Conservation (phyloP, 2,888 invertebrate genomes). For the Drosophila limbata region DNA sequence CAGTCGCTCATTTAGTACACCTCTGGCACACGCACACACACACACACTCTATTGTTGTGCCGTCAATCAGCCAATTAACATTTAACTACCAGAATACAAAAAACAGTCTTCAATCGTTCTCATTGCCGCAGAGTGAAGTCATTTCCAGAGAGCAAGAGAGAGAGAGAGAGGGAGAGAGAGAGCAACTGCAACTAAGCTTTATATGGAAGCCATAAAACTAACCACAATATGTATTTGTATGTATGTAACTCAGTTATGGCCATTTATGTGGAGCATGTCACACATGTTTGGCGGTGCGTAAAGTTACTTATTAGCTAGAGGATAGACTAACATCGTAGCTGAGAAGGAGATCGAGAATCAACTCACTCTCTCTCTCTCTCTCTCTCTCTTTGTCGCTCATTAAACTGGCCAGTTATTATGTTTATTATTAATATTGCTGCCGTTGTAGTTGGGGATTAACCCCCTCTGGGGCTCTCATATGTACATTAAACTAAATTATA, state of each 20-base stretch:
- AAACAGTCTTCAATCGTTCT: slow-evolving; percentile 24
- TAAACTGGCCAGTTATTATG: background rate
- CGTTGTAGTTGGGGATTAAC: background rate
- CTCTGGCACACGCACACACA: slow-evolving; percentile 14
- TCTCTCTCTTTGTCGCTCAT: background rate
- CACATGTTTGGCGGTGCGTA: slow-evolving; percentile 13
- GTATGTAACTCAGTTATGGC: slow-evolving; percentile 4
- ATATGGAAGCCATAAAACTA: slow-evolving; percentile 52
- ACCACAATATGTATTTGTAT: background rate
- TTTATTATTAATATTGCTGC: slow-evolving; percentile 9
- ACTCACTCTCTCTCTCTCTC: background rate
- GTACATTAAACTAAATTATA: slow-evolving; percentile 36
- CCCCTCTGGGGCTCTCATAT: background rate
- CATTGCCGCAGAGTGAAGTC: slow-evolving; percentile 33
- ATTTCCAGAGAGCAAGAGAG: slow-evolving; percentile 2
- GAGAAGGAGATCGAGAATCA: background rate
- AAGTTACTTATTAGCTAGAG: slow-evolving; percentile 12
- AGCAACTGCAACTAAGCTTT: background rate
- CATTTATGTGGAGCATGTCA: slow-evolving; percentile 14
- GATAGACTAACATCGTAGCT: background rate
- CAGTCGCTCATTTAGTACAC: slow-evolving; percentile 23
- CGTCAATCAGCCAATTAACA: slow-evolving; percentile 70
- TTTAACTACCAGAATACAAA: slow-evolving; percentile 53
- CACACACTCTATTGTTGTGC: slow-evolving; percentile 17
- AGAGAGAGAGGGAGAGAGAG: background rate